Conservation (phyloP, 2,113 vertebrate species). For the Microtus pennsylvanicus region DNA sequence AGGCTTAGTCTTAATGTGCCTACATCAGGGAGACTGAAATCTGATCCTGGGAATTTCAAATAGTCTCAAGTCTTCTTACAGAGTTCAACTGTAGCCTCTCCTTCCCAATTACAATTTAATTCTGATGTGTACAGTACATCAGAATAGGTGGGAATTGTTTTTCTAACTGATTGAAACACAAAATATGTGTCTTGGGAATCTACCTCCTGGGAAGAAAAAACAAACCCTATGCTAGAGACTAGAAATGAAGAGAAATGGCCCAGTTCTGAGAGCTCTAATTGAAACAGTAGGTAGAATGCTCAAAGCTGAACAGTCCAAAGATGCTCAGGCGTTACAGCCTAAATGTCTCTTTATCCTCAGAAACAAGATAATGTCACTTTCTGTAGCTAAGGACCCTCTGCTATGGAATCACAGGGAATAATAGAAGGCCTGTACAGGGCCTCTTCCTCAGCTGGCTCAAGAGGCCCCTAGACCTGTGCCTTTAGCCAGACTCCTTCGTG, state of each 20-base stretch:
- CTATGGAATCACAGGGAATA: neutral
- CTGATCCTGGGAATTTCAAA: neutral
- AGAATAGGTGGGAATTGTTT: neutral
- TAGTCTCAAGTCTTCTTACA: neutral
- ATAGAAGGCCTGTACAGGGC: neutral
- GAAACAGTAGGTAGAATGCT: neutral
- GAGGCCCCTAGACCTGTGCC: neutral
- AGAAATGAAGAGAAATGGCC: neutral
- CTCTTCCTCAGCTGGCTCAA: neutral
- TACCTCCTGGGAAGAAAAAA: neutral
- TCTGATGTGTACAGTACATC: neutral
- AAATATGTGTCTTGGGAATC: neutral
- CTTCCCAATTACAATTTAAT: neutral
- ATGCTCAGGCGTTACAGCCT: too few relatives aligned
- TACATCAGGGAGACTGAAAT: neutral
- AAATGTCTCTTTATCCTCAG: neutral
- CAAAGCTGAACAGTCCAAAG: neutral
- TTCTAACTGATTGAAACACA: constrained; percentile 26
- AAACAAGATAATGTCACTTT: neutral
- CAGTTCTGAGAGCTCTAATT: neutral
- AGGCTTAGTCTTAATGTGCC: neutral
- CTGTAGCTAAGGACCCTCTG: neutral
- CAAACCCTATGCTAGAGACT: neutral
- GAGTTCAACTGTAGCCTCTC: neutral
- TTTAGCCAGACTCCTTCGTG: neutral